These are phyloP conservation scores for Piscicola geometra DNA, from an alignment of 2,888 invertebrate genomes.

Conservation along the genomic window DNA sequence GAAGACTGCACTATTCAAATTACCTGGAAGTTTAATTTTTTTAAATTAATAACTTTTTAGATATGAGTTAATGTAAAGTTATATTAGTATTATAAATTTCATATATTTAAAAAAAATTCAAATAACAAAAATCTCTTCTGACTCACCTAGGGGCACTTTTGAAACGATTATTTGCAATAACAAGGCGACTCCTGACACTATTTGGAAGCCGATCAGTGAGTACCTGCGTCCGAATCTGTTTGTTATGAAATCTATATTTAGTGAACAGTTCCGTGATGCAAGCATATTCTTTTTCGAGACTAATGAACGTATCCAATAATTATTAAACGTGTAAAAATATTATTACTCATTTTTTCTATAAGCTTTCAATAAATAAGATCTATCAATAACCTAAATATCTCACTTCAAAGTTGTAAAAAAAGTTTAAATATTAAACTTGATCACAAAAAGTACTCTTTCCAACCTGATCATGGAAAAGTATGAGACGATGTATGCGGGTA, in stretches of 20 bases:
- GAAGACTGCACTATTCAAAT: slow-evolving; percentile 23
- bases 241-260: too few relatives aligned
- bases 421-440: too few relatives aligned
- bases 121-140: neutral
- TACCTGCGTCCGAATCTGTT: slow-evolving; percentile 43
- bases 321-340: too few relatives aligned
- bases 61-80: neutral
- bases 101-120: neutral
- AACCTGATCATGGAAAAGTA: slow-evolving; percentile 43
- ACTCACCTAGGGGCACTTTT: neutral
- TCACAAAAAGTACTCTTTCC: too few relatives aligned
- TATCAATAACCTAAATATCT: too few relatives aligned
- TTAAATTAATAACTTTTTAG: neutral
- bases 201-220: slow-evolving; percentile 42
- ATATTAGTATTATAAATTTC: neutral
- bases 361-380: too few relatives aligned
- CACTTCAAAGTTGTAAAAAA: too few relatives aligned
- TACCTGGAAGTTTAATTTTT: too few relatives aligned
- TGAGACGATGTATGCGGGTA: slow-evolving; percentile 44
- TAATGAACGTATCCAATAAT: too few relatives aligned
- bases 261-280: too few relatives aligned
- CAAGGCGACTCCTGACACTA: slow-evolving; percentile 49
- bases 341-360: too few relatives aligned
- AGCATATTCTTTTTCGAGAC: too few relatives aligned
- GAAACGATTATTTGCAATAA: neutral